Evolutionary conservation across 1,140 invertebrate species (phyloP), one percentile per base, ranked within the genome.

Genomic region (Proctacanthus coquilletti): DNA sequence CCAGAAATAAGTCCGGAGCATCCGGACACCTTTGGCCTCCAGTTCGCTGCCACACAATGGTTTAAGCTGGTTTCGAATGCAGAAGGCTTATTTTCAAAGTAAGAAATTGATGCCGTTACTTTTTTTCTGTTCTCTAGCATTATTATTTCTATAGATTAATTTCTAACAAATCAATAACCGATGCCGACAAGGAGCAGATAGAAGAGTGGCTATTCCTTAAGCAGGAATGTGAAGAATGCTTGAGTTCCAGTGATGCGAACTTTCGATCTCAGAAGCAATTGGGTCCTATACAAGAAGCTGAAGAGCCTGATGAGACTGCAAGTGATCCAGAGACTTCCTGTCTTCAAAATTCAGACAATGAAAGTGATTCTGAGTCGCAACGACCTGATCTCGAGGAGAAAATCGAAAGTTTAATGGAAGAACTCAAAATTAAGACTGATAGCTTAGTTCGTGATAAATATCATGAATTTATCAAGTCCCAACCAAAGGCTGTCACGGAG

Each of bases 151-250:
- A 8, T 14, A 58, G 56, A 41, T 41, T 60, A 36, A 58, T 71
- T 39, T 61, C 65, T 31, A 66, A 64, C 18, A 75, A 77, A 44
- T 60, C 67, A 21, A 53, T 85, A 31, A 67, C 73, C 5, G 71
- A 77, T 37, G 61, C 68, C 38, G 76, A 80, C 49, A 68, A 74
- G 44, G 77, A 80, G 50, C 80, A 81, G 59, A 81, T 85, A n/a
- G 79, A 80, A 51, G 75, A 83, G 41, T 87, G 83, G 82, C 58
- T 87, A 3, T 82, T 77, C 46, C 65, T 84, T 42, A 85, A 85
- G 56, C 79, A 83, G 42, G 82, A 86, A 54, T 84, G 80, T 56
- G 80, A 85, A 56, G 80, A 84, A 45, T 85, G 80, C 50, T 70
- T 85, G 18, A 75, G 72, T 48, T 70, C 63, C 36, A 74, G 74